phyloP scores from a whole-genome alignment of 2,888 invertebrate genomes.

The Andrena flavipes region DNA sequence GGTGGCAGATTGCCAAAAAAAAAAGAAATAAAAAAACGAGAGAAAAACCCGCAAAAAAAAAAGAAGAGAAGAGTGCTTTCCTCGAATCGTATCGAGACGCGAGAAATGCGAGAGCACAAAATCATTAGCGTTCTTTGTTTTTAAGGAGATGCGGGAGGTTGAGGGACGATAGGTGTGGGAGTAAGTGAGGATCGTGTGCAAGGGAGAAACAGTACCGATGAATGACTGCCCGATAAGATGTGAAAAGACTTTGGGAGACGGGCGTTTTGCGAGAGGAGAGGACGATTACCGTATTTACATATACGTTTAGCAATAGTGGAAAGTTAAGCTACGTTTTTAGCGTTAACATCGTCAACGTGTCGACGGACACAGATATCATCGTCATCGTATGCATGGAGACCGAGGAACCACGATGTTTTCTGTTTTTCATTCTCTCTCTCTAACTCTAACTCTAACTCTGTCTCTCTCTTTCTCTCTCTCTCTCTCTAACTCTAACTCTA shows the following conservation, averaged over 20 bases:
- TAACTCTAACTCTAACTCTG: too few relatives aligned
- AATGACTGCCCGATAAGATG: slow-evolving; percentile 29
- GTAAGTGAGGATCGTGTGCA: slow-evolving; percentile 33
- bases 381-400: slow-evolving; percentile 52
- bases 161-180: not conserved
- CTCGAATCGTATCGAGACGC: slow-evolving; percentile 44
- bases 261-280: slow-evolving; percentile 44
- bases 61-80: slow-evolving; percentile 33
- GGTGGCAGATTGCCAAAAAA: slow-evolving; percentile 72
- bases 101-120: slow-evolving; percentile 58
- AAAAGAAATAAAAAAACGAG: slow-evolving; percentile 20
- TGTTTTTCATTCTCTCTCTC: slow-evolving; percentile 20
- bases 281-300: slow-evolving; percentile 67
- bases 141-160: slow-evolving; percentile 21
- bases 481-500: too few relatives aligned
- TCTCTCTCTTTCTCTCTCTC: not conserved
- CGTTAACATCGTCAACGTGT: slow-evolving; percentile 63
- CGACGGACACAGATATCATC: slow-evolving; percentile 46
- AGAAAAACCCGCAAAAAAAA: slow-evolving; percentile 49
- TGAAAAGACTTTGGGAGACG: not conserved
- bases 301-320: slow-evolving; percentile 56
- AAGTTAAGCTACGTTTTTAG: slow-evolving; percentile 67
- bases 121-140: slow-evolving; percentile 46
- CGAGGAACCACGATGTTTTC: slow-evolving; percentile 52
- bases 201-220: slow-evolving; percentile 21